A percentile compares a stretch with the other conserved stretches of the same genome.
Evolutionary conservation across 2,113 vertebrate genomes (phyloP).

Genomic region (Tretioscincus oriximinensis): DNA sequence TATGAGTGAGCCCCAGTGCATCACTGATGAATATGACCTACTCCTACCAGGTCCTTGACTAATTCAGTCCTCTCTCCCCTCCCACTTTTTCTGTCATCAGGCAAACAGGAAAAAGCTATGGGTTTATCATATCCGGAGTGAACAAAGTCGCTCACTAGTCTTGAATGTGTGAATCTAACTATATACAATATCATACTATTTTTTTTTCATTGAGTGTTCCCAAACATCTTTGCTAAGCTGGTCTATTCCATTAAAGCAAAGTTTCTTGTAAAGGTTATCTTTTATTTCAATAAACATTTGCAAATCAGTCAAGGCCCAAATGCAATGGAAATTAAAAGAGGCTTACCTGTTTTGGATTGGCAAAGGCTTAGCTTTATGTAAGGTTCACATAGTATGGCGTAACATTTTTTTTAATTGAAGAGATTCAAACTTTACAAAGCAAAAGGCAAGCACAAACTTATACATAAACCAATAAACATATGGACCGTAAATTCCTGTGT

Average conservation of each 20-base stretch:
- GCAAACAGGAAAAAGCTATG: conserved; percentile 8
- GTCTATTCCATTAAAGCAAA: not conserved
- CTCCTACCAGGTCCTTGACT: not conserved
- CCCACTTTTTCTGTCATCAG: not conserved
- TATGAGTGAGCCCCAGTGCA: not conserved
- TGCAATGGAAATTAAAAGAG: too few relatives aligned
- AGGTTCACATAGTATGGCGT: not conserved
- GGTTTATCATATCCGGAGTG: not conserved
- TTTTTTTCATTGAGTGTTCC: not conserved
- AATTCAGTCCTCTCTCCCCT: not conserved
- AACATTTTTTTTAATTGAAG: too few relatives aligned
- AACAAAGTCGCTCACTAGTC: not conserved
- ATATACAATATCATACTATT: not conserved
- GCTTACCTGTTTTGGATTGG: not conserved
- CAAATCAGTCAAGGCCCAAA: not conserved
- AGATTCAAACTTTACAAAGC: too few relatives aligned
- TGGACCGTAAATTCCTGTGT: too few relatives aligned
- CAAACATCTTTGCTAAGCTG: not conserved
- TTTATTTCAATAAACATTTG: not conserved
- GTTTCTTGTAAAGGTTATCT: not conserved
- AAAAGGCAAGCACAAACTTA: too few relatives aligned
- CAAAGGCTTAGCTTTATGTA: not conserved
- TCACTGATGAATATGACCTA: not conserved
- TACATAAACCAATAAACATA: too few relatives aligned
- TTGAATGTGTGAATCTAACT: not conserved